Base-by-base conservation (phyloP, 1,140 invertebrate species). In the Trichonephila clavipes region DNA sequence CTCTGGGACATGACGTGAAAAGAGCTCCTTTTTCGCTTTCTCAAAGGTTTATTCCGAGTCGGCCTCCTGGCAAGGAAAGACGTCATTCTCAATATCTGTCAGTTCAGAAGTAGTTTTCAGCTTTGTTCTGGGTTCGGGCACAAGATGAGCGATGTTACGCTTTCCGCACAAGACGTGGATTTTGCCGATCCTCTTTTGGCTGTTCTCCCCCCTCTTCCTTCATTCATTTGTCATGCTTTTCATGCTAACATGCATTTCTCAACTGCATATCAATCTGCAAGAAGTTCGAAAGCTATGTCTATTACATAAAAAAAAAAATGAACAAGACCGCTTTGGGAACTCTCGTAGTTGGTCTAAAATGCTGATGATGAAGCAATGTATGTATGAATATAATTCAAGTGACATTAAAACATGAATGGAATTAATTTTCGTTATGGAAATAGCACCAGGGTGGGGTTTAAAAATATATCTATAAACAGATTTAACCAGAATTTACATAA, bases 51-150 rank as follows among this genome's bases (percentile, higher is more conserved):
- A 92, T 92, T 86, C 91, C 59, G 21, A 92, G 90, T 66, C 81
- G n/a, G 18, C 40, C 28, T 59, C 44, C 24, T 18, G 24, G 66
- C 59, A 34, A 82, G 69, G 82, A 87, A 82, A 64, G 86, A 88
- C 86, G 92, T 93, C 92, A 93, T 93, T 93, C 86, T 88, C 85
- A 66, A 93, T 93, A 93, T 93, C 44, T 93, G 92, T 93, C 92
- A 81, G 51, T 18, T 81, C 85, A 64, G 34, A 92, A 92, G 91
- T 69, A 87, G 91, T 92, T 92, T 92, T 87, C 83, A 85, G 82
- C 62, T 21, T 83, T 66, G 24, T 69, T 64, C 83, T 58, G 83
- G 21, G 72, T 87, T 87, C 64, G 44, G 51, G 51, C 66, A 10
- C 64, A 62, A 77, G 58, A 83, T 91, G 81, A 91, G 24, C 89